phyloP scores from a whole-genome alignment of 1,140 invertebrate species.

The Vanessa tameamea region DNA sequence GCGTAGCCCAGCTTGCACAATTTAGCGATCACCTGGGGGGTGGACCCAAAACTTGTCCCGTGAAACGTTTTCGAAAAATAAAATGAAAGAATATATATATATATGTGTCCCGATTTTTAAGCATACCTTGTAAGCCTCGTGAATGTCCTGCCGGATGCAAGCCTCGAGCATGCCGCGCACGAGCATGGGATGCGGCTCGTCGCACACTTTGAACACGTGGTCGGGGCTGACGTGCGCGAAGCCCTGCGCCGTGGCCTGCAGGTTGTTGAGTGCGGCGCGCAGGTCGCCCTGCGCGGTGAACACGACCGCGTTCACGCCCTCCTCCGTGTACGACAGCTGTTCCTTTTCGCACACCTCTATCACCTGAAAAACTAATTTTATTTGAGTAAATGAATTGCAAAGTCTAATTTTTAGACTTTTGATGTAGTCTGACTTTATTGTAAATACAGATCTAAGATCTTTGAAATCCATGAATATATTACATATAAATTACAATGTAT shows the following conservation, averaged over 20 bases:
- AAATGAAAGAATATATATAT: too few relatives aligned
- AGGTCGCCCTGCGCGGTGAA: constrained; percentile 99
- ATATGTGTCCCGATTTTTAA: too few relatives aligned
- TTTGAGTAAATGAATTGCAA: neutral
- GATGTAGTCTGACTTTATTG: too few relatives aligned
- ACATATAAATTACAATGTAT: too few relatives aligned
- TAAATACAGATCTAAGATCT: too few relatives aligned
- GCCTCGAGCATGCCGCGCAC: constrained; percentile 95
- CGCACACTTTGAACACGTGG: constrained; percentile 99
- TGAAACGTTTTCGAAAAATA: too few relatives aligned
- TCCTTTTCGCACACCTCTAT: constrained; percentile 82
- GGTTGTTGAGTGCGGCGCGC: constrained; percentile 98
- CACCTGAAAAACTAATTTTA: constrained; percentile 58
- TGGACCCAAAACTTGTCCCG: too few relatives aligned
- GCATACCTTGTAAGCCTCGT: constrained; percentile 90
- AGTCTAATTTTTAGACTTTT: too few relatives aligned
- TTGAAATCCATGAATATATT: too few relatives aligned
- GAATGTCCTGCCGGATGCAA: constrained; percentile 91
- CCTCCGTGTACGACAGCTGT: constrained; percentile 91
- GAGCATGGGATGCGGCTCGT: constrained; percentile 98
- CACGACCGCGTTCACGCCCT: constrained; percentile 97
- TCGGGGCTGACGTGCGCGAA: constrained; percentile 95
- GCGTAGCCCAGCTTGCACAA: constrained; percentile 97
- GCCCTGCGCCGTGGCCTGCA: constrained; percentile 98
- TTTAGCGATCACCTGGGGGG: constrained; percentile 87